A percentile compares a stretch with the other conserved stretches of the same genome.
Conservation (phyloP, 1,140 invertebrate species). For the Aplysia californica region DNA sequence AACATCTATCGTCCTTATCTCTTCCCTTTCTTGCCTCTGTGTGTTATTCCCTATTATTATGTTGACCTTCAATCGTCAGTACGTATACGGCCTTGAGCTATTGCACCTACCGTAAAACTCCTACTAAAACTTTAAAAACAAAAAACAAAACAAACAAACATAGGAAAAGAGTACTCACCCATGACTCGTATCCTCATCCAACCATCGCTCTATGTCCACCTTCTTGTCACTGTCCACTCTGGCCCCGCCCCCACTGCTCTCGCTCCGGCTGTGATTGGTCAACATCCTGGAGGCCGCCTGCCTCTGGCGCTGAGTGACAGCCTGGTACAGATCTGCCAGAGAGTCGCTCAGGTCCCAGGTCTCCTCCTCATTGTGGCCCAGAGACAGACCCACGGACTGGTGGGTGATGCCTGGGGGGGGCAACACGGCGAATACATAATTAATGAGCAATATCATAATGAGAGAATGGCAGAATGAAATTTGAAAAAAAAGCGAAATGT, state of each 20-base stretch:
- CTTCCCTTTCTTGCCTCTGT: too few species aligned
- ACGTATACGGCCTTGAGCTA: too few species aligned
- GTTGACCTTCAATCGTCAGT: too few species aligned
- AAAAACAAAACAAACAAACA: too few species aligned
- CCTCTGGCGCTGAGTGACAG: conserved; percentile 38
- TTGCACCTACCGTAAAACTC: too few species aligned
- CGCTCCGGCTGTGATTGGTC: background rate
- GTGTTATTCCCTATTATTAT: too few species aligned
- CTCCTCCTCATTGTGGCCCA: conserved; percentile 45
- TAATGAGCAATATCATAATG: too few species aligned
- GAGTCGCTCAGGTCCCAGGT: conserved; percentile 65
- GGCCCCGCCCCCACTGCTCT: background rate
- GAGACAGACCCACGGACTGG: conserved; percentile 47
- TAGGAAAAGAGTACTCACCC: too few species aligned
- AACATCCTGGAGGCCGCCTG: background rate
- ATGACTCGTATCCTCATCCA: conserved; percentile 59
- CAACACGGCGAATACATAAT: background rate
- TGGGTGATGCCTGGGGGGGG: conserved; percentile 45
- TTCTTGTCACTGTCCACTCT: conserved; percentile 18
- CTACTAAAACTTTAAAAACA: too few species aligned
- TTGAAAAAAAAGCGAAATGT: too few species aligned
- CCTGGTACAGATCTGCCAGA: conserved; percentile 61
- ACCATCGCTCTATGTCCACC: conserved; percentile 57
- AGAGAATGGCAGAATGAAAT: too few species aligned
- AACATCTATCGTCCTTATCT: too few species aligned